These are phyloP conservation scores for Onychomys leucogaster DNA, from an alignment of 2,797 vertebrate genomes.

Conservation along the genomic window DNA sequence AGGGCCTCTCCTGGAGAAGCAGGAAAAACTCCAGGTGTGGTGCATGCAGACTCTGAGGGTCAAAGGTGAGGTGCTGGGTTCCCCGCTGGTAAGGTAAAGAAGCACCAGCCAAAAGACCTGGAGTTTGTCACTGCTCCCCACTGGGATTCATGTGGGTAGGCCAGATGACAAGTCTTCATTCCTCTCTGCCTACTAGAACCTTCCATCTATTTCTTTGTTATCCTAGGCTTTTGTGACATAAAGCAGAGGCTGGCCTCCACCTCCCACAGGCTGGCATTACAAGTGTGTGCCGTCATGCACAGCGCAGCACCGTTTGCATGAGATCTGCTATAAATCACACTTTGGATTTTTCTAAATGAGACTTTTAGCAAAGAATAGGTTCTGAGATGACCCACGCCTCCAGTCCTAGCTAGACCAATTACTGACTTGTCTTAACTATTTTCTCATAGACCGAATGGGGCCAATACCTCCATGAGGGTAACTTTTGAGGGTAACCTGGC, in stretches of 20 bases:
- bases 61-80: neutral
- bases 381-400: neutral
- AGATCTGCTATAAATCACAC: neutral
- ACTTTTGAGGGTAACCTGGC: neutral
- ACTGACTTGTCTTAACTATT: neutral
- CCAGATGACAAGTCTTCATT: neutral
- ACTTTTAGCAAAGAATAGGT: neutral
- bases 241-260: neutral
- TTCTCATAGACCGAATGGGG: neutral
- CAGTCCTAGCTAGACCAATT: neutral
- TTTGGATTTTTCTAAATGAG: neutral
- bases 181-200: neutral
- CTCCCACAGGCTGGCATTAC: neutral
- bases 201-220: neutral
- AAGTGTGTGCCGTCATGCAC: neutral
- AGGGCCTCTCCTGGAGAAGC: neutral
- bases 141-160: rapidly evolving
- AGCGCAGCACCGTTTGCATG: neutral
- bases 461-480: neutral
- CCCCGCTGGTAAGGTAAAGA: too few relatives aligned
- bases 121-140: neutral
- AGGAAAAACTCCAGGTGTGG: too few relatives aligned
- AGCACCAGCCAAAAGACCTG: neutral
- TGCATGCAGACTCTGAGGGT: neutral
- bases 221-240: neutral